Conservation (phyloP, 2,113 vertebrate species). For the Tragelaphus imberbis region DNA sequence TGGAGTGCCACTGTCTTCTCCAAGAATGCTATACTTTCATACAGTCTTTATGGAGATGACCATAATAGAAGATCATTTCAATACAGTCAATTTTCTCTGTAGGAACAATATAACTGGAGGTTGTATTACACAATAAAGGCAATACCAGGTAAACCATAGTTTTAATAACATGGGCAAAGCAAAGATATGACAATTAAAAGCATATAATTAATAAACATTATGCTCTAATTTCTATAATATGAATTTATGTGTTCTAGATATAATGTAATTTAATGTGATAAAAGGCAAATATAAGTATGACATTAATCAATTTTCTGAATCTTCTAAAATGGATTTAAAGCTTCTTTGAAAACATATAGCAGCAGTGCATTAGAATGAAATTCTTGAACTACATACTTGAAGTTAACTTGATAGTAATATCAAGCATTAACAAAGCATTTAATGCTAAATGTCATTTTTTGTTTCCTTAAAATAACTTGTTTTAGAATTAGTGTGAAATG, state of each 20-base stretch:
- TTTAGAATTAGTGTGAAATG: slow-evolving; percentile 1
- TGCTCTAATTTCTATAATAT: neutral
- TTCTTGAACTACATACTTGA: neutral
- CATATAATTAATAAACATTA: neutral
- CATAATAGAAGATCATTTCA: neutral
- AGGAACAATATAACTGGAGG: neutral
- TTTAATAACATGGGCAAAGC: neutral
- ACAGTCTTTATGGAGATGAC: neutral
- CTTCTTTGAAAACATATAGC: neutral
- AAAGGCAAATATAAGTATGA: neutral
- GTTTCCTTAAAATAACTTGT: neutral
- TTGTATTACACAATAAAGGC: neutral
- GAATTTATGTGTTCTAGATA: neutral
- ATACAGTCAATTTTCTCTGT: neutral
- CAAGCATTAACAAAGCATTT: neutral
- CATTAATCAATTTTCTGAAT: neutral
- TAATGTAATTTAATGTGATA: neutral
- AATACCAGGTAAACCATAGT: neutral
- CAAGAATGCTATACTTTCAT: neutral
- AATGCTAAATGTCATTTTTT: neutral
- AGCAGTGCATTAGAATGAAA: neutral
- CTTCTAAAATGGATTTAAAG: neutral
- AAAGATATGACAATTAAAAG: neutral
- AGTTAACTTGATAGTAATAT: neutral
- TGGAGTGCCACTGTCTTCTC: no score